These are phyloP conservation scores for Gonocerus acuteangulatus DNA, from an alignment of 2,888 invertebrate genomes.

Conservation along the genomic window DNA sequence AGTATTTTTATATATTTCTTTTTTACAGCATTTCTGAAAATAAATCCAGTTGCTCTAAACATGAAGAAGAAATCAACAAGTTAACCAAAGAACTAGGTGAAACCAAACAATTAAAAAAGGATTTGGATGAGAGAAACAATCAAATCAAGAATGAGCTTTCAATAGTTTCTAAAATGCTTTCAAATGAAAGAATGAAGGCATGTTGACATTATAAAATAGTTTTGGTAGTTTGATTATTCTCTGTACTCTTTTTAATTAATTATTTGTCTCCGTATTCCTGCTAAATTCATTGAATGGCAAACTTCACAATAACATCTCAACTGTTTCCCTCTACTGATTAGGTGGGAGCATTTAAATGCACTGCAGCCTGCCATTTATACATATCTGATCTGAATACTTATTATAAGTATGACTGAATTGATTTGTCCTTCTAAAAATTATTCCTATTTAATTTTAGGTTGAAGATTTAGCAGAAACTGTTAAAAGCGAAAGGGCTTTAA, in stretches of 20 bases:
- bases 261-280: too few relatives aligned
- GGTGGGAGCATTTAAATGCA: too few relatives aligned
- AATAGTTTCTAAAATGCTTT: neutral
- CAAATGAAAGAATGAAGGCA: neutral
- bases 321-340: too few relatives aligned
- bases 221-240: too few relatives aligned
- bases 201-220: too few relatives aligned
- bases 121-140: neutral
- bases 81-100: constrained; percentile 3
- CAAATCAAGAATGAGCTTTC: constrained; percentile 4
- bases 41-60: neutral
- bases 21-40: neutral
- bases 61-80: neutral
- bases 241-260: too few relatives aligned
- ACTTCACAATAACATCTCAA: too few relatives aligned
- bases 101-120: neutral
- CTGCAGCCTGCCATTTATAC: too few relatives aligned
- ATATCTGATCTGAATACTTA: too few relatives aligned
- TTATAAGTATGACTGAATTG: too few relatives aligned
- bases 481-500: neutral
- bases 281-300: too few relatives aligned
- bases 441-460: neutral
- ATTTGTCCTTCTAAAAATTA: too few relatives aligned
- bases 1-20: neutral
- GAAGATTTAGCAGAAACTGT: constrained; percentile 5